Percentiles rank a stretch among this genome's conserved stretches.
These are phyloP conservation scores for Corythornis vintsioides DNA, from an alignment of 2,113 vertebrate genomes.

Conservation along the genomic window DNA sequence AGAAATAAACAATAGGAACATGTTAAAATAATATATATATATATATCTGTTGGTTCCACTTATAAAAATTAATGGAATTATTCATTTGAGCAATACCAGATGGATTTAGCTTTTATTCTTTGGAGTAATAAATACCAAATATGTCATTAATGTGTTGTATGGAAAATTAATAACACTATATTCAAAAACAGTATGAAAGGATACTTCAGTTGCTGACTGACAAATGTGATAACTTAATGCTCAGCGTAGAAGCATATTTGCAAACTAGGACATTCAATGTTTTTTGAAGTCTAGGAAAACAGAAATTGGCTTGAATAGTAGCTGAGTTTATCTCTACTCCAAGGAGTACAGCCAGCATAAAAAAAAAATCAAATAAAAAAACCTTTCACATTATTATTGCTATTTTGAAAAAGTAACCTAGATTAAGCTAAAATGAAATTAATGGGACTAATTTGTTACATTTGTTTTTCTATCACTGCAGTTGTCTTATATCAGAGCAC, in stretches of 20 bases:
- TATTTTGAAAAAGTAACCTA: neutral
- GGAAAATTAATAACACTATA: constrained; percentile 15
- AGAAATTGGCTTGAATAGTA: constrained; percentile 29
- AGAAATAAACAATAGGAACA: neutral
- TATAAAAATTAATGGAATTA: constrained; percentile 1
- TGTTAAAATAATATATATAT: neutral
- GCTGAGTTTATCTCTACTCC: neutral
- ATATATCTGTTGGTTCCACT: neutral
- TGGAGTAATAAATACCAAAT: constrained; percentile 38
- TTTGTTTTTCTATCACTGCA: neutral
- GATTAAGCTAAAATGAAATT: neutral
- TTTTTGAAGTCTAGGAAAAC: constrained; percentile 25
- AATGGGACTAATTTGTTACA: neutral
- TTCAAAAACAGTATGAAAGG: constrained; percentile 25
- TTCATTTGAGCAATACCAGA: constrained; percentile 3
- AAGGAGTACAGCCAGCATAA: neutral
- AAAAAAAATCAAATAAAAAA: neutral
- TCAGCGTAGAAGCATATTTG: constrained; percentile 21
- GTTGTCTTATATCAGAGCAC: neutral
- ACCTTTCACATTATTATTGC: neutral
- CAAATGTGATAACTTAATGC: constrained; percentile 28
- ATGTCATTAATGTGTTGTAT: constrained; percentile 6
- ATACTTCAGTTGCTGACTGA: constrained; percentile 9
- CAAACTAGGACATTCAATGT: constrained; percentile 9
- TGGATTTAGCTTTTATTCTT: neutral